A percentile compares a stretch with the other conserved stretches of the same genome.
These are phyloP conservation scores for Elymnias hypermnestra DNA, from an alignment of 1,140 invertebrate species.

Conservation along the genomic window DNA sequence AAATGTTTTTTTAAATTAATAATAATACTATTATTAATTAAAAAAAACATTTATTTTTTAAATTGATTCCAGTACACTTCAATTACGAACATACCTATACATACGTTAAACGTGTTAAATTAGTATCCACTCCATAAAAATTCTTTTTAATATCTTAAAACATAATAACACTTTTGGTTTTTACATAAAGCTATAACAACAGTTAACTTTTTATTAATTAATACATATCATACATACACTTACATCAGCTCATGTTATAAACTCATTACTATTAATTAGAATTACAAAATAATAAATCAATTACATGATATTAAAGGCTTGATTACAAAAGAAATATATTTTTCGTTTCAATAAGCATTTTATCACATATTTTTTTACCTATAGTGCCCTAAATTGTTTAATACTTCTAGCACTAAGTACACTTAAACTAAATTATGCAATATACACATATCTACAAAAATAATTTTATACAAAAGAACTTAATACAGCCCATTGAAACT, in stretches of 20 bases:
- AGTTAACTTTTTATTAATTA: slow-evolving; percentile 47
- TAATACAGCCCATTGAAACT: too few species aligned
- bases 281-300: neutral
- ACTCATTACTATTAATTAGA: slow-evolving; percentile 20
- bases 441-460: too few species aligned
- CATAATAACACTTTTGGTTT: slow-evolving; percentile 74
- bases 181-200: slow-evolving; percentile 72
- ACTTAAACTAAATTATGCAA: slow-evolving; percentile 68
- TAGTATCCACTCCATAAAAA: neutral
- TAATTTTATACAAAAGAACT: too few species aligned
- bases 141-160: slow-evolving; percentile 32
- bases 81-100: neutral
- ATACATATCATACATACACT: slow-evolving; percentile 47
- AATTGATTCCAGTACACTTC: neutral
- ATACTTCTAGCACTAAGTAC: slow-evolving; percentile 38
- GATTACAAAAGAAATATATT: slow-evolving; percentile 48
- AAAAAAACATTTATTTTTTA: too few species aligned
- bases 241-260: slow-evolving; percentile 35
- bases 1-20: too few species aligned
- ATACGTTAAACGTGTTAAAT: too few species aligned
- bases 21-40: too few species aligned
- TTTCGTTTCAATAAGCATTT: slow-evolving; percentile 34
- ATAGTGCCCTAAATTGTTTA: slow-evolving; percentile 34
- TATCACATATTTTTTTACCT: slow-evolving; percentile 59
- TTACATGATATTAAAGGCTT: slow-evolving; percentile 28